These are phyloP conservation scores for Solenopsis invicta DNA, from an alignment of 1,140 invertebrate species.

Conservation along the genomic window DNA sequence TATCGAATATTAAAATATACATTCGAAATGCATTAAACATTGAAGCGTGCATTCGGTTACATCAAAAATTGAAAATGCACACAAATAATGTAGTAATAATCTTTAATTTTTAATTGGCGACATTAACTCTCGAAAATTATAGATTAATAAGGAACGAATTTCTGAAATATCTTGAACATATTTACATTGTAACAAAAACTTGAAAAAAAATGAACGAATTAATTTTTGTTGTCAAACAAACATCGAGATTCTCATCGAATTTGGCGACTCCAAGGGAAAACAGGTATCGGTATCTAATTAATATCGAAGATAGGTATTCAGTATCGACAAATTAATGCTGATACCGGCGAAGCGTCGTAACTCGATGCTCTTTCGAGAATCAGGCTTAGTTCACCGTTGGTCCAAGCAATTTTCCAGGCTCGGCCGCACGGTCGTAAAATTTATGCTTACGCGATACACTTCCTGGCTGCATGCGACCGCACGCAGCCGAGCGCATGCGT, in stretches of 20 bases:
- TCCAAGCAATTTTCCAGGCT: conserved; percentile 76
- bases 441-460: conserved; percentile 76
- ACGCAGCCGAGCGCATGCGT: conserved; percentile 52
- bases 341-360: neutral
- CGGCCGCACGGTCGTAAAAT: conserved; percentile 75
- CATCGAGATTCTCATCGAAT: neutral
- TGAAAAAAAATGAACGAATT: neutral
- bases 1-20: neutral
- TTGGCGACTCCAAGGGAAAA: neutral
- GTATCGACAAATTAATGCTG: neutral
- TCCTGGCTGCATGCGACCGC: conserved; percentile 38
- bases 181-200: neutral
- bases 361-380: conserved; percentile 39
- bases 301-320: neutral
- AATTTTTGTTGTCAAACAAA: neutral
- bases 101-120: neutral
- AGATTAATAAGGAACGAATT: neutral
- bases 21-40: conserved; percentile 13
- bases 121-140: neutral
- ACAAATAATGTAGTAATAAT: neutral
- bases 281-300: neutral
- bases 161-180: neutral
- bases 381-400: conserved; percentile 67
- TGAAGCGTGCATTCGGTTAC: conserved; percentile 2
- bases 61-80: conserved; percentile 19